A percentile compares a stretch with the other conserved stretches of the same genome.
Conservation (phyloP, 1,140 invertebrate genomes). For the Cherax destructor region DNA sequence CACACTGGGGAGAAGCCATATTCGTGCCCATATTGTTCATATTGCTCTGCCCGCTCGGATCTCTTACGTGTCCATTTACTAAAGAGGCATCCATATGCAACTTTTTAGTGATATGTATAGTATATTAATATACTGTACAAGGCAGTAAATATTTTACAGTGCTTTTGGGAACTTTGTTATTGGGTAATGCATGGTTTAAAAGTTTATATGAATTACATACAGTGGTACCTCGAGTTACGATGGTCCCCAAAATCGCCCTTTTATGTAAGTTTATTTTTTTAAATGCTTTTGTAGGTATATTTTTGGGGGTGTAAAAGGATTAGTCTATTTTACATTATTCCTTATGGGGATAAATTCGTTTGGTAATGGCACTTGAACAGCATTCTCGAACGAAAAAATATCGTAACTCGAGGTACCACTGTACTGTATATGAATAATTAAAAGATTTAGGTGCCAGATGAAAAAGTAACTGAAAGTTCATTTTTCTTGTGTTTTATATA, state of each 20-base stretch:
- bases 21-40: slow-evolving; percentile 52
- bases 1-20: slow-evolving; percentile 65
- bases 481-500: not conserved
- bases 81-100: slow-evolving; percentile 45
- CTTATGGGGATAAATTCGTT: too few species aligned
- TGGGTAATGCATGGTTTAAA: not conserved
- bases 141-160: not conserved
- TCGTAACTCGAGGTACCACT: too few species aligned
- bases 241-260: too few species aligned
- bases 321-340: too few species aligned
- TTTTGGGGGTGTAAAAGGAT: too few species aligned
- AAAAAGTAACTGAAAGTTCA: not conserved
- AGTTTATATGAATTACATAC: not conserved
- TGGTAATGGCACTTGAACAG: too few species aligned
- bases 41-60: slow-evolving; percentile 56
- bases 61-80: slow-evolving; percentile 44
- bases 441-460: too few species aligned
- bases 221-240: too few species aligned
- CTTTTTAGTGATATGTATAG: not conserved
- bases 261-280: too few species aligned
- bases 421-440: not conserved
- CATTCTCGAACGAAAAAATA: too few species aligned
- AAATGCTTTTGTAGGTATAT: too few species aligned
- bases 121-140: not conserved
- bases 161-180: not conserved